Conservation (phyloP, 2,888 invertebrate genomes). For the Abrostola triplasia region DNA sequence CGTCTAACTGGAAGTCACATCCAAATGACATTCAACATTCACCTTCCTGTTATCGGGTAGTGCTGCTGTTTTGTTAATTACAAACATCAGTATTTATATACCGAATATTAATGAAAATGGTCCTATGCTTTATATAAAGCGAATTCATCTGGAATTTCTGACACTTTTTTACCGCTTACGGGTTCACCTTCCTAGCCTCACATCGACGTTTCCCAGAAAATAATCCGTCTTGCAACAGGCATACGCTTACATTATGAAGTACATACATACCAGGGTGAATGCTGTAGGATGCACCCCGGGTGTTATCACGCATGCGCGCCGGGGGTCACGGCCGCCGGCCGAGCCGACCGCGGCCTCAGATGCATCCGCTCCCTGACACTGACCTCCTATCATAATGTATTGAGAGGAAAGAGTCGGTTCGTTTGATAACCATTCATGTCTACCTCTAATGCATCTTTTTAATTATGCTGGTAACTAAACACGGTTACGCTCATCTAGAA, state of each 20-base stretch:
- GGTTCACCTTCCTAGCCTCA: not conserved
- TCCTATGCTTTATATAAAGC: too few species aligned
- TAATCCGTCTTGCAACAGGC: conserved; percentile 34
- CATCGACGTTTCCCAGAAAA: conserved; percentile 7
- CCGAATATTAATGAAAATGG: too few species aligned
- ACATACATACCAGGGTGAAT: not conserved
- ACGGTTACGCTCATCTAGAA: too few species aligned
- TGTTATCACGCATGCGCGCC: conserved; percentile 37
- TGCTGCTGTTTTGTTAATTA: conserved; percentile 25
- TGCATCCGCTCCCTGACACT: conserved; percentile 51
- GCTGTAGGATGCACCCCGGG: conserved; percentile 30
- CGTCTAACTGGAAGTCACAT: conserved; percentile 24
- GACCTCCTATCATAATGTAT: conserved; percentile 43
- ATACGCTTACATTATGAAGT: conserved; percentile 20
- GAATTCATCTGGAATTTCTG: conserved; percentile 19
- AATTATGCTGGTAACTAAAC: not conserved
- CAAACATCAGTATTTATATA: too few species aligned
- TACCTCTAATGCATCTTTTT: not conserved
- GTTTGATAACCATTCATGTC: conserved; percentile 1
- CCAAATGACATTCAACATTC: conserved; percentile 36
- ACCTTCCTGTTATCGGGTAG: conserved; percentile 16
- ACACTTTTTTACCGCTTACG: conserved; percentile 13
- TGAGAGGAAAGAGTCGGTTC: conserved; percentile 16
- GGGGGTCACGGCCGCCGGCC: conserved; percentile 35
- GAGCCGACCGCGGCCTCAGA: conserved; percentile 26